Conservation (phyloP, 2,797 vertebrate genomes). For the Cossypha heuglini region DNA sequence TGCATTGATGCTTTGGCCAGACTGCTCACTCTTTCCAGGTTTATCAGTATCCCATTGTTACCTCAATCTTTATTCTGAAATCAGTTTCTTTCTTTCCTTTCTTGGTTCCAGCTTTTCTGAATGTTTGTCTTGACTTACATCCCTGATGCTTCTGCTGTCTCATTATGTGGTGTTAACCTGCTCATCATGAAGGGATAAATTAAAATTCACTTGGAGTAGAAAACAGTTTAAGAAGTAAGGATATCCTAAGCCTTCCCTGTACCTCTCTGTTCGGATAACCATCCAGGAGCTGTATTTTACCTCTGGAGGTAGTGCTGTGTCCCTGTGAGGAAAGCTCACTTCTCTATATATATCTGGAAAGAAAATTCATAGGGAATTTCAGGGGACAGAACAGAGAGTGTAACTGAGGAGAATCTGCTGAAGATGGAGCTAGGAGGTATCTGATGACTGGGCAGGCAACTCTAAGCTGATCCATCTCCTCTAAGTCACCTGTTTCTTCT, state of each 20-base stretch:
- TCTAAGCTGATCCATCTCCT: neutral
- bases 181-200: neutral
- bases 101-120: neutral
- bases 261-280: neutral
- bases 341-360: neutral
- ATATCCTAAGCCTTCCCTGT: neutral
- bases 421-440: neutral
- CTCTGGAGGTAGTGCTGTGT: neutral
- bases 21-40: neutral
- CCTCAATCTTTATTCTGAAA: neutral
- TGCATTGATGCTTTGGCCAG: neutral
- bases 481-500: neutral
- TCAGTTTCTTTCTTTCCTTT: neutral
- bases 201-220: neutral
- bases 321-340: neutral
- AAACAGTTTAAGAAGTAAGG: neutral
- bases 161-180: neutral
- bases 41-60: neutral
- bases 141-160: neutral
- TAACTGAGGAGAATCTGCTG: neutral
- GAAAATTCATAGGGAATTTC: neutral
- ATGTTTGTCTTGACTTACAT: neutral
- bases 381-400: neutral
- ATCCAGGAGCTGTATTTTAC: neutral
- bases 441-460: neutral